Conservation (phyloP, 2,113 vertebrate species). For the Sceloporus undulatus region DNA sequence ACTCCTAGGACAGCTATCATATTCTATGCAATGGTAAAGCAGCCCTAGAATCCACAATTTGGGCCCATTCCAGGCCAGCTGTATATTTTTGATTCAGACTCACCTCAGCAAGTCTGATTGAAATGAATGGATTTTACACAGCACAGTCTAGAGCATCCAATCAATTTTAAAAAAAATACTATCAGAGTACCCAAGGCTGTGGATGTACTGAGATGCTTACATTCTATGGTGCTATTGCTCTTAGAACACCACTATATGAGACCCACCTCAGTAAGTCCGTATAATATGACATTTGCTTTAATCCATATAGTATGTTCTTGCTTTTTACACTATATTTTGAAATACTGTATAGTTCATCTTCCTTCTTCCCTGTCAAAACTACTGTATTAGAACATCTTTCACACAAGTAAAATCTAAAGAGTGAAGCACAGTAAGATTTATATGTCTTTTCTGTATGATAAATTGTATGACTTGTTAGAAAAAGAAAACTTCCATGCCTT, state of each 20-base stretch:
- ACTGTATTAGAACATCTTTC: not conserved
- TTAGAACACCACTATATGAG: not conserved
- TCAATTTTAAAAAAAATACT: not conserved
- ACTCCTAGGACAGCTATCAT: not conserved
- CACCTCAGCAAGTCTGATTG: no score
- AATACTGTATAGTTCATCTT: not conserved
- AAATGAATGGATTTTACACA: no score
- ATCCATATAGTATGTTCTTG: not conserved
- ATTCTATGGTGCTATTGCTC: not conserved
- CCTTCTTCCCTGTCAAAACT: not conserved
- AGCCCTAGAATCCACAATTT: not conserved
- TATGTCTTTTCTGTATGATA: not conserved
- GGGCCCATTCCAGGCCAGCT: not conserved
- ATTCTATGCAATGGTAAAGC: not conserved
- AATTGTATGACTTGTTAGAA: not conserved
- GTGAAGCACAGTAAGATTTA: not conserved
- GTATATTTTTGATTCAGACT: not conserved
- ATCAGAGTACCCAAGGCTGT: not conserved
- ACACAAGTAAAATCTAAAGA: not conserved
- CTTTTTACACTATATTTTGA: not conserved
- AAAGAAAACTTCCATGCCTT: constrained; percentile 30
- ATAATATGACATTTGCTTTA: no score
- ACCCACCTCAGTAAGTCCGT: no score
- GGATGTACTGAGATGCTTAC: not conserved
- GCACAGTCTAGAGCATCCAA: not conserved